Evolutionary conservation across 2,888 invertebrate species (phyloP).

Genomic region (Xylota sylvarum): DNA sequence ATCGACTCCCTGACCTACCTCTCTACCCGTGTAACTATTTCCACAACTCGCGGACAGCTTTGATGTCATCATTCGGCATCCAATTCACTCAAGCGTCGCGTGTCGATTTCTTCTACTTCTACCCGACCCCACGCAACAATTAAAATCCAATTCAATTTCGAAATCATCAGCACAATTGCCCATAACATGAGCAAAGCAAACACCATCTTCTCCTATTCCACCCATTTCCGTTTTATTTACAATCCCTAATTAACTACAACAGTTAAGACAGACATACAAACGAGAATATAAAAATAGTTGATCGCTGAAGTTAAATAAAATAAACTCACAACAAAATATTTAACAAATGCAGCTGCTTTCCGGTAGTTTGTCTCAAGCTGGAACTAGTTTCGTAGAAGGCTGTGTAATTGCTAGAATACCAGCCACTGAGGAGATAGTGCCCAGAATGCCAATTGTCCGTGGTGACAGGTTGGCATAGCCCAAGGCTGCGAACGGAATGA

Average conservation of each 20-base stretch:
- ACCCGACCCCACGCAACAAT: neutral
- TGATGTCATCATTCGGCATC: neutral
- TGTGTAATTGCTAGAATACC: constrained; percentile 91
- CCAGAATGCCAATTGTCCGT: constrained; percentile 91
- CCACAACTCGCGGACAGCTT: neutral
- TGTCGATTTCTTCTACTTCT: neutral
- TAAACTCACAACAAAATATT: constrained; percentile 8
- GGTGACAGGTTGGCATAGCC: constrained; percentile 92
- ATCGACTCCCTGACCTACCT: neutral
- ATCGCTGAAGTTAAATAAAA: constrained; percentile 11
- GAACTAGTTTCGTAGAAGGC: constrained; percentile 91
- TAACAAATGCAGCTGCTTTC: constrained; percentile 8
- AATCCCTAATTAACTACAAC: constrained; percentile 13
- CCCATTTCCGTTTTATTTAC: constrained; percentile 43
- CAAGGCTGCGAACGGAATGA: constrained; percentile 93
- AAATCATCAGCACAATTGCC: neutral
- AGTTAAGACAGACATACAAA: constrained; percentile 9
- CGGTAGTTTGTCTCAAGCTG: constrained; percentile 84
- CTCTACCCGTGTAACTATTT: neutral
- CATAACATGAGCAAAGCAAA: neutral
- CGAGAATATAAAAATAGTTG: constrained; percentile 25
- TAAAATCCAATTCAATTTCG: neutral
- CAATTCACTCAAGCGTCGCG: neutral
- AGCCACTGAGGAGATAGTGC: constrained; percentile 92
- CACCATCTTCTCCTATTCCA: neutral